phyloP scores from a whole-genome alignment of 2,113 vertebrate species.

The Oncorhynchus tshawytscha region DNA sequence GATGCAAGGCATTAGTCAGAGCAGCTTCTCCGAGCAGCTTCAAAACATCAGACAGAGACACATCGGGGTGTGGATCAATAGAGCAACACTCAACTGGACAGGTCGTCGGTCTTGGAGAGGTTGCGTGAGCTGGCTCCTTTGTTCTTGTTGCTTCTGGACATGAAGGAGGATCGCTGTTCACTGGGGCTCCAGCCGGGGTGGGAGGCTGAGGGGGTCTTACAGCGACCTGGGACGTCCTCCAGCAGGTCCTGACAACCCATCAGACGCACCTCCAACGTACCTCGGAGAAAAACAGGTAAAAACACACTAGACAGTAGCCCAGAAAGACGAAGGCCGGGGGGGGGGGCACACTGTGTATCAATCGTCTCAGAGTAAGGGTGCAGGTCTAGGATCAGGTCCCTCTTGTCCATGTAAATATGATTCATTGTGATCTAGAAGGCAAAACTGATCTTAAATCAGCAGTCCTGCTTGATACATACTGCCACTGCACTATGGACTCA shows the following conservation, averaged over 20 bases:
- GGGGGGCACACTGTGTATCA: too few relatives aligned
- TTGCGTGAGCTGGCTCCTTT: constrained; percentile 82
- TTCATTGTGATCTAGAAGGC: too few relatives aligned
- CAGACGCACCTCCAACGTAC: constrained; percentile 87
- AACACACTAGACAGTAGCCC: too few relatives aligned
- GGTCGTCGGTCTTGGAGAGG: constrained; percentile 84
- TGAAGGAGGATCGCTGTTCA: constrained; percentile 85
- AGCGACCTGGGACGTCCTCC: constrained; percentile 86
- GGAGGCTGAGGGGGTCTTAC: constrained; percentile 77
- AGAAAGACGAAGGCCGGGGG: too few relatives aligned
- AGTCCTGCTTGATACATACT: too few relatives aligned
- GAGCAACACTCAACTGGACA: constrained; percentile 85
- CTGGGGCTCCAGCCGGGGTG: constrained; percentile 86
- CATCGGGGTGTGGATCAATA: background rate
- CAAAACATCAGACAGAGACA: background rate
- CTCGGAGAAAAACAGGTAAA: constrained; percentile 46
- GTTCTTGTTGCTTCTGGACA: constrained; percentile 84
- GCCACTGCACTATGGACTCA: too few relatives aligned
- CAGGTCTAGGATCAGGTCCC: too few relatives aligned
- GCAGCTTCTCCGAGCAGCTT: background rate
- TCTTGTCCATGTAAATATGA: too few relatives aligned
- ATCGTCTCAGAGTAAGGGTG: too few relatives aligned
- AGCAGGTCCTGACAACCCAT: constrained; percentile 91
- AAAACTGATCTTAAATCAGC: too few relatives aligned
- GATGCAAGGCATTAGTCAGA: background rate